Base-by-base conservation (phyloP, 2,888 invertebrate species). In the Oxytorus armatus region DNA sequence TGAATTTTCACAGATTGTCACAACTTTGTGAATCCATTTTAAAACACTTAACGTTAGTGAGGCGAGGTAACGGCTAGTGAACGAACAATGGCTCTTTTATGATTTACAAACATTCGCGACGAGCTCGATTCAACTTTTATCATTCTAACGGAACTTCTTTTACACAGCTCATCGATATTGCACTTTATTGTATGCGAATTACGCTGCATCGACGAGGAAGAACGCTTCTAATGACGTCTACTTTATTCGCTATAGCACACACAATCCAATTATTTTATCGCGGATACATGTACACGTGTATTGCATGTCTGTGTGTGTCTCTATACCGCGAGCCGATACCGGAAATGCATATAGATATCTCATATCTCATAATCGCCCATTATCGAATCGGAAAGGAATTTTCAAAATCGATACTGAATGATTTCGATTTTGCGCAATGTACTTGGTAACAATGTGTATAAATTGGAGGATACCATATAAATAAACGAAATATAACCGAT, bases 341-440 rank as follows among this genome's bases (percentile, higher is more conserved):
- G 33, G 36, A 55, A 16, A 44, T 16, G 18, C 57, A 29, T 21
- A 47, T 65, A 25, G 10, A 55, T 55, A 49, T 68, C 39, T 21
- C 14, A 55, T 55, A 49, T 68, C 39, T 21, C 47, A 49, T 68
- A 57, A 57, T 39, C 16, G 29, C 23, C 16, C 11, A 33, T 25
- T 39, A 5, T 39, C 47, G 18, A 49, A 57, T 39, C 33, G 55
- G 21, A 55, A 36, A 63, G 44, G 65, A 42, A 68, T 68, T 68
- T 59, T 36, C 51, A 39, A 73, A 63, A 73, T 36, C 39, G n/a
- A 69, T 16, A 25, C 1, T 23, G 14, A 36, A 25, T 44, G 65
- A 18, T 59, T 42, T 25, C 5, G 11, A 49, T 75, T 39, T 39
- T 18, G 29, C 49, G 44, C 39, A 25, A 59, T 14, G 14, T 36